Percentiles rank a stretch among this genome's conserved stretches.
These are phyloP conservation scores for Campopleginae sp. DNA, from an alignment of 2,888 invertebrate species.

Conservation along the genomic window DNA sequence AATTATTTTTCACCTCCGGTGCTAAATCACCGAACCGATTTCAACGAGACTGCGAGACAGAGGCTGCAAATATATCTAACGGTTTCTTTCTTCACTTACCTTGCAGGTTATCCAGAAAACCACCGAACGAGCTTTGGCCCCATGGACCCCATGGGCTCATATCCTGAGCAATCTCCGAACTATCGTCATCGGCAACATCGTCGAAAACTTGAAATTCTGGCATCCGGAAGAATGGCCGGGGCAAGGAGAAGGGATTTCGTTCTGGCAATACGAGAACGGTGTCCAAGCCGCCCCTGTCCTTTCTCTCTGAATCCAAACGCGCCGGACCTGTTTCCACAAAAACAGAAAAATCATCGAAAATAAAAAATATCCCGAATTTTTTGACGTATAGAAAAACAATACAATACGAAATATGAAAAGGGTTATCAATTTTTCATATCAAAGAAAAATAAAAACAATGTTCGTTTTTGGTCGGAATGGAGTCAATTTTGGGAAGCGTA, in stretches of 20 bases:
- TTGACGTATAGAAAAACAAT: constrained; percentile 26
- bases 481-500: background rate
- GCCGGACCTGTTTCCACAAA: constrained; percentile 68
- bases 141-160: too few relatives aligned
- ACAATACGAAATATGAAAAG: background rate
- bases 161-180: constrained; percentile 55
- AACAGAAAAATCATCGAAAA: background rate
- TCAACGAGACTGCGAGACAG: background rate
- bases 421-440: background rate
- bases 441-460: background rate
- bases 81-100: constrained; percentile 66
- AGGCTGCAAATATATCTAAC: background rate
- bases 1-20: too few relatives aligned
- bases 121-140: constrained; percentile 71
- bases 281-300: constrained; percentile 67
- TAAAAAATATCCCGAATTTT: background rate
- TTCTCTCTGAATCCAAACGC: constrained; percentile 69
- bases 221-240: constrained; percentile 56
- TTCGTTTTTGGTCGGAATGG: background rate
- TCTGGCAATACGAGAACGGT: constrained; percentile 74
- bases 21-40: background rate
- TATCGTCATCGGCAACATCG: constrained; percentile 63
- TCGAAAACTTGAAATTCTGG: constrained; percentile 50
- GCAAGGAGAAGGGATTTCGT: constrained; percentile 52
- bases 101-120: constrained; percentile 72